A percentile compares a stretch with the other conserved stretches of the same genome.
Conservation (phyloP, 2,888 invertebrate species). For the Caenorhabditis drosophilae region DNA sequence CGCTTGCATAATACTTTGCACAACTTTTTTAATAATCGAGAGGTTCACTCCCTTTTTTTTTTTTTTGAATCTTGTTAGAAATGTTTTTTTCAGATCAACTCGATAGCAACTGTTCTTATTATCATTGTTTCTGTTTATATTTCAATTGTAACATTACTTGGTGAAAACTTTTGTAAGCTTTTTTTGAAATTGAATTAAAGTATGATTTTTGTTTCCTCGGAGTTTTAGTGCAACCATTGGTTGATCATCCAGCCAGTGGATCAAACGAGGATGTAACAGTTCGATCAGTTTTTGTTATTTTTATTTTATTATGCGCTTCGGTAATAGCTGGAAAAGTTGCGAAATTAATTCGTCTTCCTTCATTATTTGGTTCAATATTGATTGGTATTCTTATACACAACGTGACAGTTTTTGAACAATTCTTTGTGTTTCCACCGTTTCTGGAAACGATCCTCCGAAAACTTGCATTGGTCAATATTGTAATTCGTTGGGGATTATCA, state of each 20-base stretch:
- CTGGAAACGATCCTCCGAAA: conserved; percentile 17
- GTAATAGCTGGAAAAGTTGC: conserved; percentile 23
- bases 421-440: conserved; percentile 12
- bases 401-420: conserved; percentile 4
- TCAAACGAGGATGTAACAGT: conserved; percentile 31
- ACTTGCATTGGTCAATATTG: conserved; percentile 17
- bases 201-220: neutral
- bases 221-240: conserved; percentile 30
- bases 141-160: conserved; percentile 32
- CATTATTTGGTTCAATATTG: conserved; percentile 21
- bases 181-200: neutral
- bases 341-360: conserved; percentile 24
- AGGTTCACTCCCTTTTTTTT: conserved; percentile 12
- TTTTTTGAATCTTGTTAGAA: neutral
- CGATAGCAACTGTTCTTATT: conserved; percentile 17
- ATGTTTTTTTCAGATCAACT: conserved; percentile 23
- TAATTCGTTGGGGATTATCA: conserved; percentile 17
- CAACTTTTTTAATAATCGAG: conserved; percentile 37
- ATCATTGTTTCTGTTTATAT: conserved; percentile 32
- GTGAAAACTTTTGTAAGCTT: conserved; percentile 35
- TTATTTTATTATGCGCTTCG: conserved; percentile 25
- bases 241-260: conserved; percentile 11
- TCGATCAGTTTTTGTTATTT: conserved; percentile 31
- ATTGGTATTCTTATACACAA: conserved; percentile 19
- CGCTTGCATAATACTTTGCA: conserved; percentile 37